These are phyloP conservation scores for Halcyon badia DNA, from an alignment of 2,797 vertebrate genomes.

Conservation along the genomic window DNA sequence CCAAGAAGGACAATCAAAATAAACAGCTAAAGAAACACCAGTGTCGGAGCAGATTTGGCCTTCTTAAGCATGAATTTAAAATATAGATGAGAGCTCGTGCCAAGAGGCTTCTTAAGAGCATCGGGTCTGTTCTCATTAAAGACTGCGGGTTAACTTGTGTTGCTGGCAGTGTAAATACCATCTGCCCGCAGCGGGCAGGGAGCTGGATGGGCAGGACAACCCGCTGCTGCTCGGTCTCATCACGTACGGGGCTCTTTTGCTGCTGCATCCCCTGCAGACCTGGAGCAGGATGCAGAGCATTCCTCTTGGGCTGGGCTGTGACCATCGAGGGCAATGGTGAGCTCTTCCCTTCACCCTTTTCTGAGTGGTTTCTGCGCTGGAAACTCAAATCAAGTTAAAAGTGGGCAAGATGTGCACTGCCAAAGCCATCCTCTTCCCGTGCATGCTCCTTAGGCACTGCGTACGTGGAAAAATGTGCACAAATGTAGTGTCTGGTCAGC, in stretches of 20 bases:
- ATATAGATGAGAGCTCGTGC: not conserved
- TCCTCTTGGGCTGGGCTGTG: not conserved
- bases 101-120: not conserved
- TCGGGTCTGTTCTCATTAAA: not conserved
- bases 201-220: not conserved
- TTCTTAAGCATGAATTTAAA: not conserved
- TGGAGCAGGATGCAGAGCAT: not conserved
- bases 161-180: not conserved
- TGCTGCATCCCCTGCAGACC: not conserved
- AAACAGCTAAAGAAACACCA: not conserved
- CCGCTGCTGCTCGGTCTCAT: not conserved
- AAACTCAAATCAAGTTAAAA: not conserved
- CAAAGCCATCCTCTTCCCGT: not conserved
- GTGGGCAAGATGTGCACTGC: not conserved
- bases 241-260: accelerated
- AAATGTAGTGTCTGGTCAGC: not conserved
- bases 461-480: accelerated
- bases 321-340: accelerated
- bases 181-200: not conserved
- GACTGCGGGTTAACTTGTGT: not conserved
- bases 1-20: not conserved
- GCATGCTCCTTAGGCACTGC: accelerated
- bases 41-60: not conserved
- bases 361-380: not conserved
- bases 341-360: not conserved